Evolutionary conservation across 2,113 vertebrate genomes (phyloP).

Genomic region (Chloropsis hardwickii): DNA sequence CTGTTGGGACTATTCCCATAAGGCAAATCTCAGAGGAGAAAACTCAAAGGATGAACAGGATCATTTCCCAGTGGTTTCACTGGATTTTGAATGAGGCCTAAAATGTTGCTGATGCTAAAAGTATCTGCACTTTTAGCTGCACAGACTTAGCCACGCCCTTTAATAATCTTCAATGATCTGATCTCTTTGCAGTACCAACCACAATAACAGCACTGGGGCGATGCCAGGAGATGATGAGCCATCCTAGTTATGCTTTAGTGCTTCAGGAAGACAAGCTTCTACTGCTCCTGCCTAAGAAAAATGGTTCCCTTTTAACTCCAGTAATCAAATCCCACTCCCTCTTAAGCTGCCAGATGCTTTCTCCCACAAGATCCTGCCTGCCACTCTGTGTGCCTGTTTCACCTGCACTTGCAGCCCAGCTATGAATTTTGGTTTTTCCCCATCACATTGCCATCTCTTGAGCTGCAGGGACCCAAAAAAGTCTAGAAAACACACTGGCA

Average conservation of each 20-base stretch:
- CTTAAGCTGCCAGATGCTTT: neutral
- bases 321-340: neutral
- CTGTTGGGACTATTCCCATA: neutral
- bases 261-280: neutral
- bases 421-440: neutral
- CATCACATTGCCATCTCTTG: rapidly evolving
- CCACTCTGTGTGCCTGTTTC: neutral
- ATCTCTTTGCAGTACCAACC: neutral
- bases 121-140: neutral
- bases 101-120: neutral
- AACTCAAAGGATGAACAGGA: neutral
- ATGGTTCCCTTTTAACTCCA: neutral
- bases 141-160: neutral
- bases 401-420: neutral
- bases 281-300: neutral
- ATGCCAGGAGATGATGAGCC: neutral
- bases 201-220: neutral
- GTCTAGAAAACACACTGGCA: rapidly evolving
- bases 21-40: neutral
- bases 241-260: neutral
- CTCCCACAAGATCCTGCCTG: neutral
- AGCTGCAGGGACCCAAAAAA: neutral
- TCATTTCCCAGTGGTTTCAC: neutral
- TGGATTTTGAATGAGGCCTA: neutral
- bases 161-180: neutral